phyloP scores from a whole-genome alignment of 2,797 vertebrate genomes.

The Mus caroli region DNA sequence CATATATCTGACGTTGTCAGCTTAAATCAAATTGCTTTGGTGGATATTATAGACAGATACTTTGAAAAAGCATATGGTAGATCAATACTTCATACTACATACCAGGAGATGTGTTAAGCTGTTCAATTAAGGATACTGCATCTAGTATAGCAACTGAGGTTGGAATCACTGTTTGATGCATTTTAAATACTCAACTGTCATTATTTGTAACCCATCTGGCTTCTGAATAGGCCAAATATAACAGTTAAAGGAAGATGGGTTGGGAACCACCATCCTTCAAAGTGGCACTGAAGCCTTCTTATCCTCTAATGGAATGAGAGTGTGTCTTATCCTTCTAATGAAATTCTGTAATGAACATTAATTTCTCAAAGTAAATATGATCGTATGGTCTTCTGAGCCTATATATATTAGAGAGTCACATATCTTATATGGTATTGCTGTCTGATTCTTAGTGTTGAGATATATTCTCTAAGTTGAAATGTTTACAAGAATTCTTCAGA shows the following conservation, averaged over 20 bases:
- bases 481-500: not conserved
- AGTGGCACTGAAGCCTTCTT: not conserved
- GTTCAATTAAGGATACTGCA: not conserved
- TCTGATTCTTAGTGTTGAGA: not conserved
- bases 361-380: not conserved
- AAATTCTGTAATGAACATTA: not conserved
- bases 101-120: not conserved
- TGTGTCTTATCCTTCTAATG: not conserved
- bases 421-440: not conserved
- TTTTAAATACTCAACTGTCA: not conserved
- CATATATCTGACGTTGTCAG: not conserved
- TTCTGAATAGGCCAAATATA: not conserved
- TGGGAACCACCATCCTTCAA: not conserved
- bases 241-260: not conserved
- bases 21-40: not conserved
- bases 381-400: not conserved
- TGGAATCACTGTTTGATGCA: not conserved
- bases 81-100: not conserved
- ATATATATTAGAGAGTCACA: too few relatives aligned
- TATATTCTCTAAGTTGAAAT: not conserved
- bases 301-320: not conserved
- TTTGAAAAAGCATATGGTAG: not conserved
- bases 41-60: not conserved
- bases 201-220: not conserved
- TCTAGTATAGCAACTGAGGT: not conserved